Evolutionary conservation across 2,797 vertebrate species (phyloP).

Genomic region (Alcedo atthis): DNA sequence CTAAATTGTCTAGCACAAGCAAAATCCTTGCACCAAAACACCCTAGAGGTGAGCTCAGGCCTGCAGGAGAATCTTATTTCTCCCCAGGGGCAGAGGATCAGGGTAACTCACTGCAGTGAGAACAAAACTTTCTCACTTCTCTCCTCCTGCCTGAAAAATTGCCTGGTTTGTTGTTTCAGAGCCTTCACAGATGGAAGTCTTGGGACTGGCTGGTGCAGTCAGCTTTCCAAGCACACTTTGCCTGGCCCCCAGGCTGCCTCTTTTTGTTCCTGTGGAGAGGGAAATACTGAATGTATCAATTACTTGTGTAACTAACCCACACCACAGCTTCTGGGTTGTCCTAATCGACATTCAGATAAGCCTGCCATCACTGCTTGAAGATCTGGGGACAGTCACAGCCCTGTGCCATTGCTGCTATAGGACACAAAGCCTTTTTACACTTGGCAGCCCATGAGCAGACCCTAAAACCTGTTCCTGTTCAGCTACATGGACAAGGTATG

Average conservation of each 20-base stretch:
- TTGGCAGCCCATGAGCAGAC: not conserved
- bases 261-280: not conserved
- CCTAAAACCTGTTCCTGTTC: accelerated
- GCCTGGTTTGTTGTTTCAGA: not conserved
- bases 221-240: not conserved
- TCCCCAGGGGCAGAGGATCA: not conserved
- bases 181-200: not conserved
- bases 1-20: too few species aligned
- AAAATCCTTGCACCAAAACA: not conserved
- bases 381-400: not conserved
- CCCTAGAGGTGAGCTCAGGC: not conserved
- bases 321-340: not conserved
- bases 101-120: not conserved
- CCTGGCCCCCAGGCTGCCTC: not conserved
- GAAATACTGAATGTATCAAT: not conserved
- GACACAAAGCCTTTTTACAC: not conserved
- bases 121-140: not conserved
- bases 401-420: not conserved
- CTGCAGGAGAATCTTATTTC: not conserved
- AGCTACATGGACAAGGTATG: accelerated
- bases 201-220: accelerated
- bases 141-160: not conserved
- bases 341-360: not conserved
- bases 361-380: not conserved
- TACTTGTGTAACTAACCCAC: not conserved